Percentiles rank a stretch among this genome's conserved stretches.
Evolutionary conservation across 2,888 invertebrate species (phyloP).

Genomic region (Mythimna albipuncta): DNA sequence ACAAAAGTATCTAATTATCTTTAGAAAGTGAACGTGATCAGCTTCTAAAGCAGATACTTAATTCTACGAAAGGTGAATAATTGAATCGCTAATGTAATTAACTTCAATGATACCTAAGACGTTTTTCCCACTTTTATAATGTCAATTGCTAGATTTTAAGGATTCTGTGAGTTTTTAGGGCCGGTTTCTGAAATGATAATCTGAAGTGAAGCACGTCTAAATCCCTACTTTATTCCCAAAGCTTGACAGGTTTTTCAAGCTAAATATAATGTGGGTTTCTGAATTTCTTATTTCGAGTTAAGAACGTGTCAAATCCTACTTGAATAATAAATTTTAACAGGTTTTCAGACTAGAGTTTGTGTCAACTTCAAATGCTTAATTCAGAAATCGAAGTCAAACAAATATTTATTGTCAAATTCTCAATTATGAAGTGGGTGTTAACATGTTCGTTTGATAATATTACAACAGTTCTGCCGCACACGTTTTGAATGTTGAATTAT

Average conservation of each 20-base stretch:
- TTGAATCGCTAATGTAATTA: conserved; percentile 33
- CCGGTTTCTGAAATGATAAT: background rate
- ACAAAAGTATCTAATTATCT: background rate
- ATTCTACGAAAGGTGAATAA: conserved; percentile 17
- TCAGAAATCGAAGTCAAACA: too few species aligned
- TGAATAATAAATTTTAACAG: background rate
- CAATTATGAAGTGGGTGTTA: background rate
- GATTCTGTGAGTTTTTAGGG: background rate
- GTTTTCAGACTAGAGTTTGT: background rate
- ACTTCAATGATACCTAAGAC: background rate
- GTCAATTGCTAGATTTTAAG: background rate
- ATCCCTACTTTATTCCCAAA: too few species aligned
- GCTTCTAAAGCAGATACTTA: conserved; percentile 8
- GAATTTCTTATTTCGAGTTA: too few species aligned
- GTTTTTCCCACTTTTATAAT: background rate
- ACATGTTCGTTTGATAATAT: background rate
- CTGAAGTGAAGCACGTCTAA: too few species aligned
- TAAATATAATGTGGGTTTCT: too few species aligned
- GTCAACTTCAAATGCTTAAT: background rate
- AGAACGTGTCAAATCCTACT: background rate
- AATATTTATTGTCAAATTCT: background rate
- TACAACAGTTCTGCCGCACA: background rate
- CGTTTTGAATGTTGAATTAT: background rate
- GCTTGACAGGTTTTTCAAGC: too few species aligned
- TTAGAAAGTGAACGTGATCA: conserved; percentile 1